Conservation (phyloP, 2,888 invertebrate species). For the Xestobium rufovillosum region DNA sequence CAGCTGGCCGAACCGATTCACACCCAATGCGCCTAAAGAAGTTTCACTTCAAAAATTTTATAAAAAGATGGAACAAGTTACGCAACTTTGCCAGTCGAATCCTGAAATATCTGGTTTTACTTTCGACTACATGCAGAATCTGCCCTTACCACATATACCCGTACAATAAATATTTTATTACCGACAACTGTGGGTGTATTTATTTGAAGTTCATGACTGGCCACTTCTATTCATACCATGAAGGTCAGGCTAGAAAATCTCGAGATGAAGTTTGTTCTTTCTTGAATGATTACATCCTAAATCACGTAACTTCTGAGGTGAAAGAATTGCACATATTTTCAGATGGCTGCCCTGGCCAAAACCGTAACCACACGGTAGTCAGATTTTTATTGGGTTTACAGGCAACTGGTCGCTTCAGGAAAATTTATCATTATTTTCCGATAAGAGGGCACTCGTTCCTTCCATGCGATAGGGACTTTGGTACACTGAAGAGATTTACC, state of each 20-base stretch:
- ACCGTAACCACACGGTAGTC: too few relatives aligned
- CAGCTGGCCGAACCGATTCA: too few relatives aligned
- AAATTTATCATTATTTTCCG: too few relatives aligned
- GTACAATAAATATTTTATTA: slow-evolving; percentile 30
- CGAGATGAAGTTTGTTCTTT: not conserved
- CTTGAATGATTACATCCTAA: not conserved
- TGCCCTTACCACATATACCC: slow-evolving; percentile 24
- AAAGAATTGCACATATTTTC: too few relatives aligned
- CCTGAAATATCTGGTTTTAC: slow-evolving; percentile 21
- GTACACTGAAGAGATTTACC: too few relatives aligned
- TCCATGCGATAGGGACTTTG: too few relatives aligned
- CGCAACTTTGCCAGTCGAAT: slow-evolving; percentile 7
- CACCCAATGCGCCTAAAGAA: too few relatives aligned
- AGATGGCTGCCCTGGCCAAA: too few relatives aligned
- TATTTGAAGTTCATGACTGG: not conserved
- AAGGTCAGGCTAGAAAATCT: not conserved
- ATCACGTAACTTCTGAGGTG: slow-evolving; percentile 1
- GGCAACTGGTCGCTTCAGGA: too few relatives aligned
- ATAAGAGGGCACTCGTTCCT: too few relatives aligned
- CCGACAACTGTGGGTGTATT: not conserved
- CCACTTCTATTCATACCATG: slow-evolving; percentile 1
- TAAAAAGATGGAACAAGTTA: slow-evolving; percentile 7
- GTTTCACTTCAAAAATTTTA: too few relatives aligned
- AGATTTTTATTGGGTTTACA: too few relatives aligned
- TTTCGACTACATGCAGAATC: slow-evolving; percentile 30